Conservation (phyloP, 1,140 invertebrate genomes). For the Drosophila saltans region DNA sequence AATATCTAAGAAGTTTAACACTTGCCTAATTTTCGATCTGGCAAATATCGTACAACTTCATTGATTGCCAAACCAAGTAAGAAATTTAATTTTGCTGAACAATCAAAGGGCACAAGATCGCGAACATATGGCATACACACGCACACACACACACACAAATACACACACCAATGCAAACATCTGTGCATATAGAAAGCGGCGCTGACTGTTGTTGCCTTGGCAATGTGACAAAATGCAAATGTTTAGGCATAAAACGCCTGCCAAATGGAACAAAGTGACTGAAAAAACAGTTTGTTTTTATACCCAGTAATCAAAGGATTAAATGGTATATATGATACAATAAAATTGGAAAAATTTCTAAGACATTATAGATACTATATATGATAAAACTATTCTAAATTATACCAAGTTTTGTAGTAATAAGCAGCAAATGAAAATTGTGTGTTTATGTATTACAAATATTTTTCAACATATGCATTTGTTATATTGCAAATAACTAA, state of each 20-base stretch:
- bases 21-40: too few relatives aligned
- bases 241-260: slow-evolving; percentile 31
- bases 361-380: neutral
- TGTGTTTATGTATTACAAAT: too few relatives aligned
- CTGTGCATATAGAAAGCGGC: neutral
- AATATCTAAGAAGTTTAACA: too few relatives aligned
- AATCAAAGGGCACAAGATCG: slow-evolving; percentile 41
- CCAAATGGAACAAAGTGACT: slow-evolving; percentile 38
- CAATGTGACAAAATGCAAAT: slow-evolving; percentile 76
- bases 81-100: neutral
- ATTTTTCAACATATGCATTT: too few relatives aligned
- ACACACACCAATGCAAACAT: neutral
- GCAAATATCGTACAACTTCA: neutral
- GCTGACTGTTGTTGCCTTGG: slow-evolving; percentile 65
- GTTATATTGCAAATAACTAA: too few relatives aligned
- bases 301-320: slow-evolving; percentile 1
- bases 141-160: slow-evolving; percentile 4
- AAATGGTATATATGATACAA: neutral
- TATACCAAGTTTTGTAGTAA: too few relatives aligned
- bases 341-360: neutral
- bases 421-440: too few relatives aligned
- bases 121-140: slow-evolving; percentile 55
- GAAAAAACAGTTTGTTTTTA: slow-evolving; percentile 42
- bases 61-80: neutral
- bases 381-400: too few relatives aligned